Evolutionary conservation across 2,113 vertebrate genomes (phyloP).

Genomic region (Egretta garzetta): DNA sequence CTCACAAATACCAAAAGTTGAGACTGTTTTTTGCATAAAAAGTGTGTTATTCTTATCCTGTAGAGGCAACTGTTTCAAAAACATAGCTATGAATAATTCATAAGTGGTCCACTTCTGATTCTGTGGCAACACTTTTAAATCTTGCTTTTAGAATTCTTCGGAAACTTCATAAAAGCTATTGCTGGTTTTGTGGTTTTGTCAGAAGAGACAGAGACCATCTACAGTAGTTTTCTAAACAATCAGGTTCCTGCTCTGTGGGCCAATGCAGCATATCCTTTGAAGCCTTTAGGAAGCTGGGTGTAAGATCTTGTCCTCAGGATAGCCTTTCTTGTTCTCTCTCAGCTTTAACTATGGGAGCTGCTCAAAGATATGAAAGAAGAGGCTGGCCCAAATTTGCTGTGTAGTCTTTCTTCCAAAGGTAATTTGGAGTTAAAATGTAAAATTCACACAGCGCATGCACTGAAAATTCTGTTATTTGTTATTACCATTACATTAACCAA

Average conservation of each 20-base stretch:
- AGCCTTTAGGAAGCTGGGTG: constrained; percentile 79
- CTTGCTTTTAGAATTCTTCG: constrained; percentile 69
- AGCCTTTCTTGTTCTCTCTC: neutral
- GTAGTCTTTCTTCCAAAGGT: neutral
- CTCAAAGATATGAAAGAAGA: neutral
- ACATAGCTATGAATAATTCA: neutral
- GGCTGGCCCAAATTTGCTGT: neutral
- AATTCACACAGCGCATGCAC: neutral
- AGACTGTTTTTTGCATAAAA: neutral
- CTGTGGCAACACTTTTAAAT: neutral
- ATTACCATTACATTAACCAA: neutral
- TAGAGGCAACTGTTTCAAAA: neutral
- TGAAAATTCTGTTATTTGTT: neutral
- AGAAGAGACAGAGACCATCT: constrained; percentile 84
- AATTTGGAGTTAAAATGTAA: neutral
- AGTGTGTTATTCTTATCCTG: fast-evolving
- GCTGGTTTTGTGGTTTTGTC: constrained; percentile 83
- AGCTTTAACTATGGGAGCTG: neutral
- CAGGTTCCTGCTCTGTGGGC: constrained; percentile 76
- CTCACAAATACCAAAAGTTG: neutral
- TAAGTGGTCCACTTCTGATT: neutral
- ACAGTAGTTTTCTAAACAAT: constrained; percentile 83
- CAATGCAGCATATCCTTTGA: constrained; percentile 77
- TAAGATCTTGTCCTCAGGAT: constrained; percentile 79
- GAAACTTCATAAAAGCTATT: constrained; percentile 79